Evolutionary conservation across 2,113 vertebrate species (phyloP), one percentile per base, ranked within the genome.

Genomic region (Trinectes maculatus): DNA sequence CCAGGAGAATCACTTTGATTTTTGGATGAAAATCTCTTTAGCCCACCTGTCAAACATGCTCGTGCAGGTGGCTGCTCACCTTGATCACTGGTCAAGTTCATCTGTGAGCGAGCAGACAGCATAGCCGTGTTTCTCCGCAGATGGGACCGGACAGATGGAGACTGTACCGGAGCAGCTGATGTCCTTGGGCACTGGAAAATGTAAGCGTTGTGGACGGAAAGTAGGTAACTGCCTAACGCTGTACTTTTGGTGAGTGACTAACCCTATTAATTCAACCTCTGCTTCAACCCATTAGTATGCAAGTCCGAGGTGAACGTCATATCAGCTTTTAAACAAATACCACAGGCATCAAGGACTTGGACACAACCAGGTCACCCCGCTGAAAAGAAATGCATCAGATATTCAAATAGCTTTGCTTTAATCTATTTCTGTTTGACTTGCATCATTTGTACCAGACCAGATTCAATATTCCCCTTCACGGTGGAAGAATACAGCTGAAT

Each of bases 111-210:
- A 55, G 40, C 48, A 46, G 43, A 70, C 53, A 63, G 49, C 71
- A 72, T 76, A 78, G 71, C 54, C 69, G 26, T 42, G 54, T 68
- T 78, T 76, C 63, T 49, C 29, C 75, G 71, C 87, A 89, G 87
- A 90, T 90, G 89, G 85, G 76, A 74, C 36, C 6, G 40, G 82
- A 79, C 89, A 87, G 84, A 83, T 85, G 86, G 86, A 86, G 75
- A 43, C 80, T 77, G 84, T 31, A 80, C 66, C 65, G 57, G 75
- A 57, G 68, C 78, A 65, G 65, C 52, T 64, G 56, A 74, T 86
- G 73, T 79, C 85, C 82, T 86, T 64, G 46, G 82, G 85, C 86
- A 28, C 46, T 47, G 28, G 37, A 72, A 46, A 68, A 52, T 56
- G 36, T 8, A 72, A 66, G 55, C 54, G 46, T 82, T 62, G 24